Evolutionary conservation across 2,888 invertebrate genomes (phyloP).

Genomic region (Sphaerophoria taeniata): DNA sequence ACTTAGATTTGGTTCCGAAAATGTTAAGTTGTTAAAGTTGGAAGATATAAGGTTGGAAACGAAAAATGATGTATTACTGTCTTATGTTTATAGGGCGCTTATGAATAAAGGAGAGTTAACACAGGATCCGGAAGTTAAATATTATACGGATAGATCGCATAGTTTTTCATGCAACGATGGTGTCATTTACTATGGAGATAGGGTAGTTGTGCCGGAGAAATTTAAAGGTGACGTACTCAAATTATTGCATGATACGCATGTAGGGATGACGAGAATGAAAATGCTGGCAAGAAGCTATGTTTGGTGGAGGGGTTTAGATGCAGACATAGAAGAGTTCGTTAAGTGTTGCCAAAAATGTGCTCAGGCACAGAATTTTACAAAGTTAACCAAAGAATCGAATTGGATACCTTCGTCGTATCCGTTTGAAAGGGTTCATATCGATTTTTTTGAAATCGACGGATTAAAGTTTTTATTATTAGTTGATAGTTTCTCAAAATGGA

Average conservation of each 20-base stretch:
- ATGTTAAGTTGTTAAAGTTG: background rate
- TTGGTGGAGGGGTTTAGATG: no score
- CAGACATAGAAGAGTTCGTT: no score
- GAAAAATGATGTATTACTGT: conserved; percentile 10
- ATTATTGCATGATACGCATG: conserved; percentile 75
- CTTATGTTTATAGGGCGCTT: background rate
- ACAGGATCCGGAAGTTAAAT: background rate
- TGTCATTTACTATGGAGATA: background rate
- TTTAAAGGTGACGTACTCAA: conserved; percentile 60
- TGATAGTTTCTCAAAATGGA: conserved; percentile 7
- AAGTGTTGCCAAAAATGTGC: no score
- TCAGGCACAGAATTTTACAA: no score
- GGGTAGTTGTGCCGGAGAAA: conserved; percentile 63
- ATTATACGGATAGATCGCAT: conserved; percentile 8
- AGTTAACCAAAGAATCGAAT: background rate
- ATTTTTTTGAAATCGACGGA: conserved; percentile 6
- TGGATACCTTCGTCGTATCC: conserved; percentile 4
- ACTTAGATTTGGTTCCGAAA: background rate
- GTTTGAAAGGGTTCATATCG: conserved; percentile 5
- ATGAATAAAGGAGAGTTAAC: background rate
- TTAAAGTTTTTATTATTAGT: conserved; percentile 9
- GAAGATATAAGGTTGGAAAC: conserved; percentile 17
- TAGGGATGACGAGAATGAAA: conserved; percentile 56
- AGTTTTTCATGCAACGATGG: conserved; percentile 16
- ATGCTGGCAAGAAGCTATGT: no score